Base-by-base conservation (phyloP, 2,113 vertebrate genomes). In the Macquaria australasica region DNA sequence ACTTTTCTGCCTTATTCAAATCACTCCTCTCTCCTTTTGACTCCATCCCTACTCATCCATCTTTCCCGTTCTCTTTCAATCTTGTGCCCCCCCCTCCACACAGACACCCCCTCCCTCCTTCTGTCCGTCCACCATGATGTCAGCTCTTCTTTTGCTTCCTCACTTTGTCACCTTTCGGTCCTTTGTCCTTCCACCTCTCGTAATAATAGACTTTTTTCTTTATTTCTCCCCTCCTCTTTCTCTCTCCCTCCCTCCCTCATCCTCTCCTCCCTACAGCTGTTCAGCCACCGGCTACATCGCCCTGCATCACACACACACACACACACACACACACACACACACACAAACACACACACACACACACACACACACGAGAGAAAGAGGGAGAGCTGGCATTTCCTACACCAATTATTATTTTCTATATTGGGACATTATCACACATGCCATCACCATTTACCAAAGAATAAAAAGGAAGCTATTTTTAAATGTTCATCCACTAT, bases 211-310 rank as follows among this genome's bases (percentile, higher is more conserved):
- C 79, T 79, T 64, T 51, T 68, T 58, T 79, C 21, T 80, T 76
- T 34, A 34, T 34, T 34, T 34, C 34, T 55, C 43, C 20, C 79
- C 76, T 50, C 31, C 25, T 72, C 48, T 63, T 72, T 60, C 6
- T 69, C 41, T 56, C 62, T 67, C 51, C 16, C 18, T 67, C 51
- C 16, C 18, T 39, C 55, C 16, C 53, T 82, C 68, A 55, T 71
- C 37, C 77, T 81, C 67, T 72, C 84, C 62, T 87, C 77, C 68
- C 59, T 88, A 77, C 92, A 91, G 87, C 89, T 93, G 90, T 78
- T 84, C 73, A 70, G 50, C 41, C 10, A 43, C 48, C 1, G 31
- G 37, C 71, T 69, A 60, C 64, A 56, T 62, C 34, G 9, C 9
- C 28, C 63, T 6, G 1, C 76, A 34, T 53, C 11, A 25, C 55